These are phyloP conservation scores for Erithacus rubecula DNA, from an alignment of 2,797 vertebrate species.

Conservation along the genomic window DNA sequence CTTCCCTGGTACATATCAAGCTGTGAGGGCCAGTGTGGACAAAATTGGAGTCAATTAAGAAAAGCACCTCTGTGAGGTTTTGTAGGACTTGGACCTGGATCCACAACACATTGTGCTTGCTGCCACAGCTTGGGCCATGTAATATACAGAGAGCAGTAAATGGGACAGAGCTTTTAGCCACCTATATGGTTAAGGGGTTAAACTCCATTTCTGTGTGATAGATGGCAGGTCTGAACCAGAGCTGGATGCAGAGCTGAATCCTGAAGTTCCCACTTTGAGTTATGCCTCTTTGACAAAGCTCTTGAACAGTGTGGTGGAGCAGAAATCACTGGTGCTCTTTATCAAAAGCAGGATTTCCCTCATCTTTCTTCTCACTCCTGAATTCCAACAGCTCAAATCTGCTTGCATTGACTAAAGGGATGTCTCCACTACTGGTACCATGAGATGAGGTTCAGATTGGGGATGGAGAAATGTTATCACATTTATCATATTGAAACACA, in stretches of 20 bases:
- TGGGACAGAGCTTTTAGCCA: neutral
- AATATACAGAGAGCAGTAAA: neutral
- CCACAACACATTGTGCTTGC: neutral
- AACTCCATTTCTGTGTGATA: neutral
- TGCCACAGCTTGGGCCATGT: rapidly evolving
- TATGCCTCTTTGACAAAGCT: neutral
- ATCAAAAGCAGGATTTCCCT: neutral
- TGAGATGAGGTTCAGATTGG: neutral
- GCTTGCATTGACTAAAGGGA: neutral
- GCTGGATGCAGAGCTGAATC: neutral
- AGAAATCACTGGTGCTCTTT: neutral
- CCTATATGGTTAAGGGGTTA: neutral
- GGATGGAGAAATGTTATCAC: neutral
- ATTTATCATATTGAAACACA: neutral
- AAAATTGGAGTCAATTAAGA: neutral
- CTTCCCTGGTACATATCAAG: neutral
- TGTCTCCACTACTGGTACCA: neutral
- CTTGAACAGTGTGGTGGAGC: neutral
- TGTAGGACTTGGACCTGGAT: neutral
- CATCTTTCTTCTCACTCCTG: neutral
- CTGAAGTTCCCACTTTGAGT: neutral
- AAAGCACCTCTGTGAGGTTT: neutral
- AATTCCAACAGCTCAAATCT: neutral
- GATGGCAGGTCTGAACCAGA: neutral
- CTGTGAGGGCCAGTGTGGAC: neutral